Evolutionary conservation across 2,113 vertebrate genomes (phyloP).

Genomic region (Accipiter cooperii): DNA sequence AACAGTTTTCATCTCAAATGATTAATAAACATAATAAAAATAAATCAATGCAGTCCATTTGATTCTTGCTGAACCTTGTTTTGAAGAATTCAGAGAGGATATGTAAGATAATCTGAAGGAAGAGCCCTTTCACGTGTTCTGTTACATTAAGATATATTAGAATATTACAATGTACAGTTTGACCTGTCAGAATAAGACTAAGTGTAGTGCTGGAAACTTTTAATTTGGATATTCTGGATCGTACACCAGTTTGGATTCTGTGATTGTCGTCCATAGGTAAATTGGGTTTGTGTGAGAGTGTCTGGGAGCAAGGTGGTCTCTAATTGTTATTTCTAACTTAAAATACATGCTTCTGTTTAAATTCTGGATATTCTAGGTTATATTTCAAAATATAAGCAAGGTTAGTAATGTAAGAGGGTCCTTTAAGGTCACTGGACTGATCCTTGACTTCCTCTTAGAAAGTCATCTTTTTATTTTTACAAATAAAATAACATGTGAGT

Average conservation of each 20-base stretch:
- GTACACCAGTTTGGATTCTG: neutral
- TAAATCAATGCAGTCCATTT: neutral
- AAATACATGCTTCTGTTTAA: neutral
- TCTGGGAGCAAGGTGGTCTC: neutral
- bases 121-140: neutral
- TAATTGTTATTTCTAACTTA: neutral
- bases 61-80: neutral
- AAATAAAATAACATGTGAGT: neutral
- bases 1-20: neutral
- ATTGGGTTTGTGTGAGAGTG: neutral
- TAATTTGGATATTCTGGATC: neutral
- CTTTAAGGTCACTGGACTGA: neutral
- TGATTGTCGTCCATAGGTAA: neutral
- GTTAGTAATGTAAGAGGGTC: neutral
- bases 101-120: neutral
- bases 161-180: neutral
- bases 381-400: neutral
- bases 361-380: neutral
- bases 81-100: neutral
- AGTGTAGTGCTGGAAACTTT: neutral
- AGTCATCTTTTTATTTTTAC: neutral
- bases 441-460: neutral
- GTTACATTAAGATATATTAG: neutral
- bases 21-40: neutral
- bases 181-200: neutral